Percentiles rank a stretch among this genome's conserved stretches.
These are phyloP conservation scores for Holocentrus rufus DNA, from an alignment of 2,797 vertebrate species.

Conservation along the genomic window DNA sequence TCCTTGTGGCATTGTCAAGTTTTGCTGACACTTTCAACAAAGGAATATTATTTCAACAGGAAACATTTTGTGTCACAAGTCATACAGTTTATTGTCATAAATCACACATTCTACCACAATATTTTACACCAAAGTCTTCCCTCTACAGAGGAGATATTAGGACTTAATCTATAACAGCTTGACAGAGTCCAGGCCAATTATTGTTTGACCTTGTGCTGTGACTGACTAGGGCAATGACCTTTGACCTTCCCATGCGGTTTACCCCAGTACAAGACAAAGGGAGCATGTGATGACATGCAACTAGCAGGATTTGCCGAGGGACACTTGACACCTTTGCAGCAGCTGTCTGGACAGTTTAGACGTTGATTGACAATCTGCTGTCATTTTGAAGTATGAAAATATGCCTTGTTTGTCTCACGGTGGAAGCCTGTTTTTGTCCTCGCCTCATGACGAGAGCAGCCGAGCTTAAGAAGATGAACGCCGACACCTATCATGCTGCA, in stretches of 20 bases:
- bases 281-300: constrained; percentile 48
- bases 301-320: constrained; percentile 30
- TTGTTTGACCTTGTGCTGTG: constrained; percentile 42
- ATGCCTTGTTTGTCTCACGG: constrained; percentile 22
- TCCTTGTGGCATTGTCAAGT: constrained; percentile 25
- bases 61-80: constrained; percentile 29
- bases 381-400: constrained; percentile 38
- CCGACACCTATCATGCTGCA: constrained; percentile 29
- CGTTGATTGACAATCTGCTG: constrained; percentile 54
- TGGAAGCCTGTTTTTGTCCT: constrained; percentile 32
- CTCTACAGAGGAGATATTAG: neutral
- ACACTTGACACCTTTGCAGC: constrained; percentile 34
- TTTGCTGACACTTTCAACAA: constrained; percentile 16
- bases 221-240: constrained; percentile 47
- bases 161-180: neutral
- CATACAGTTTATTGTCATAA: neutral
- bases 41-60: neutral
- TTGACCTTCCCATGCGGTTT: constrained; percentile 47
- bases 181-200: constrained; percentile 24
- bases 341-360: constrained; percentile 45
- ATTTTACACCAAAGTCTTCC: neutral
- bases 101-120: neutral
- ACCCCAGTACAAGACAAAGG: constrained; percentile 39
- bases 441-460: constrained; percentile 26
- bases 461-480: constrained; percentile 41